phyloP scores from a whole-genome alignment of 2,113 vertebrate genomes.

The Poecile atricapillus region DNA sequence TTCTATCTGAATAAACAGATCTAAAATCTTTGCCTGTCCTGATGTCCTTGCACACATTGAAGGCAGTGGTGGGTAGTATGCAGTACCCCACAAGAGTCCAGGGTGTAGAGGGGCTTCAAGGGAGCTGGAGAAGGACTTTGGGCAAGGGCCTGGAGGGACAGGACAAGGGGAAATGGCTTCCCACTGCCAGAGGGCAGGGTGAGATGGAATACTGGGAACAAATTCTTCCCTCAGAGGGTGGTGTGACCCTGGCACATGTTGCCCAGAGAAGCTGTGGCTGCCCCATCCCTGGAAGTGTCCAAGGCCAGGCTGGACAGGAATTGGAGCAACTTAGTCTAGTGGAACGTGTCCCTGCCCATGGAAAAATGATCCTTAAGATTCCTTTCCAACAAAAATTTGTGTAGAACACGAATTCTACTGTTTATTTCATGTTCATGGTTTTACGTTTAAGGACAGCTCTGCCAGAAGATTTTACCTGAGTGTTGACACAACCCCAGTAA shows the following conservation, averaged over 20 bases:
- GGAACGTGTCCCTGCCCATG: neutral
- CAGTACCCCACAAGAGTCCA: no score
- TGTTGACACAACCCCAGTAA: neutral
- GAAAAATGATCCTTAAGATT: neutral
- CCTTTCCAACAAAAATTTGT: neutral
- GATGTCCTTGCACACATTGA: neutral
- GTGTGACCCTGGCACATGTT: accelerated
- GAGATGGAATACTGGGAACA: neutral
- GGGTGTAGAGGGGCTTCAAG: neutral
- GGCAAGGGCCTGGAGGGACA: neutral
- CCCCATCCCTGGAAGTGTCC: neutral
- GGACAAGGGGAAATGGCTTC: neutral
- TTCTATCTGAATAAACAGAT: slow-evolving; percentile 66
- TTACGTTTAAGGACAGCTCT: neutral
- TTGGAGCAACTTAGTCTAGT: accelerated
- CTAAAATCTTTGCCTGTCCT: slow-evolving; percentile 2
- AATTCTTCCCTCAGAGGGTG: neutral
- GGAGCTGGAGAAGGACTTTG: neutral
- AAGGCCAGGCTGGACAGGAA: neutral
- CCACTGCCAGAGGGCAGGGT: neutral
- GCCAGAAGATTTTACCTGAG: neutral
- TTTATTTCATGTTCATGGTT: neutral
- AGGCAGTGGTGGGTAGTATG: neutral
- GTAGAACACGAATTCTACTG: neutral
- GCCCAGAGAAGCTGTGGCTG: neutral